Evolutionary conservation across 2,113 vertebrate genomes (phyloP).

Genomic region (Narcine bancroftii): DNA sequence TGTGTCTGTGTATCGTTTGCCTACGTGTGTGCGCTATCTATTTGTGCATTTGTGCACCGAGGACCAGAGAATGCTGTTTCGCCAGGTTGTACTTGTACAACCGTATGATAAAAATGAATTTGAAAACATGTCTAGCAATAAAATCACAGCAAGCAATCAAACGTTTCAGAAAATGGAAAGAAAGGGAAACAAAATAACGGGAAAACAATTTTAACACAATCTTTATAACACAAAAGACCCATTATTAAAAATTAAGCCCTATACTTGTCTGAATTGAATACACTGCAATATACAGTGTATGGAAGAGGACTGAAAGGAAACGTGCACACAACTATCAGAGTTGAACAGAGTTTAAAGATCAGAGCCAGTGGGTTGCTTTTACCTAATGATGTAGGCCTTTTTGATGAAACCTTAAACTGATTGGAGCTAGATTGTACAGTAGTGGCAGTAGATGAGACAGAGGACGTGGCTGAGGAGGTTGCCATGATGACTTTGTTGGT

Average conservation of each 20-base stretch:
- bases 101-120: too few species aligned
- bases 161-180: neutral
- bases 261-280: neutral
- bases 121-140: neutral
- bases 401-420: constrained; percentile 81
- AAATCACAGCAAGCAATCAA: neutral
- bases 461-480: constrained; percentile 84
- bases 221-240: neutral
- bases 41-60: too few species aligned
- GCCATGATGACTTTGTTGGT: constrained; percentile 87
- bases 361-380: constrained; percentile 42
- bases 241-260: neutral
- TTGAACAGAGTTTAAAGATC: neutral
- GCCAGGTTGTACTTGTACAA: too few species aligned
- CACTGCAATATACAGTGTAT: neutral
- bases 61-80: too few species aligned
- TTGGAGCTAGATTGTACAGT: constrained; percentile 95
- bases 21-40: too few species aligned
- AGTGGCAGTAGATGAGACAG: constrained; percentile 89
- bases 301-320: neutral
- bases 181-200: neutral
- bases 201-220: neutral
- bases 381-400: constrained; percentile 81
- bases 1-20: too few species aligned
- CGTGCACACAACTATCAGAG: too few species aligned